Conservation (phyloP, 2,888 invertebrate species). For the Drosophila setosimentum region DNA sequence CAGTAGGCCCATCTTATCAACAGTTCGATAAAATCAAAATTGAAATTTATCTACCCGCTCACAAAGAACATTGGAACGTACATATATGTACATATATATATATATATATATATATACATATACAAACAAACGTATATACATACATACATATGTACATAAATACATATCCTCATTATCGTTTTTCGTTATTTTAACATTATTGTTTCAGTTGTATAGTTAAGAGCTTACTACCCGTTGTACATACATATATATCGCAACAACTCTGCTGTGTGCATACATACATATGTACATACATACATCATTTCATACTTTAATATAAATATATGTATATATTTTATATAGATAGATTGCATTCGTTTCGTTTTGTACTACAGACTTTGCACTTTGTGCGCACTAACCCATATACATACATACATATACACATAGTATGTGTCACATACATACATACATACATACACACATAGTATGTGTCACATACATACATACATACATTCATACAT, state of each 20-base stretch:
- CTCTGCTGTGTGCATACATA: conserved; percentile 3
- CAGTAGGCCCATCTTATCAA: conserved; percentile 28
- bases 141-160: neutral
- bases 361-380: conserved; percentile 18
- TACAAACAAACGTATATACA: neutral
- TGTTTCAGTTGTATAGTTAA: conserved; percentile 10
- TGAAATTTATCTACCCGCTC: conserved; percentile 1
- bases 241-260: neutral
- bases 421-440: neutral
- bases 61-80: neutral
- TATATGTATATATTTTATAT: conserved; percentile 1
- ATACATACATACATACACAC: conserved; percentile 5
- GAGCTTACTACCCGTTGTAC: neutral
- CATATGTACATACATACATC: neutral
- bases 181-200: conserved; percentile 12
- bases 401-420: neutral
- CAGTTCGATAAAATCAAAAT: conserved; percentile 11
- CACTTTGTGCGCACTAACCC: conserved; percentile 1
- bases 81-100: too few species aligned
- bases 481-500: neutral
- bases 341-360: conserved; percentile 16
- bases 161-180: neutral
- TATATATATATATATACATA: neutral
- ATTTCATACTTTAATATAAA: neutral
- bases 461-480: neutral